Percentiles rank a stretch among this genome's conserved stretches.
Evolutionary conservation across 1,140 invertebrate genomes (phyloP).

Genomic region (Drosophila pseudoobscura): DNA sequence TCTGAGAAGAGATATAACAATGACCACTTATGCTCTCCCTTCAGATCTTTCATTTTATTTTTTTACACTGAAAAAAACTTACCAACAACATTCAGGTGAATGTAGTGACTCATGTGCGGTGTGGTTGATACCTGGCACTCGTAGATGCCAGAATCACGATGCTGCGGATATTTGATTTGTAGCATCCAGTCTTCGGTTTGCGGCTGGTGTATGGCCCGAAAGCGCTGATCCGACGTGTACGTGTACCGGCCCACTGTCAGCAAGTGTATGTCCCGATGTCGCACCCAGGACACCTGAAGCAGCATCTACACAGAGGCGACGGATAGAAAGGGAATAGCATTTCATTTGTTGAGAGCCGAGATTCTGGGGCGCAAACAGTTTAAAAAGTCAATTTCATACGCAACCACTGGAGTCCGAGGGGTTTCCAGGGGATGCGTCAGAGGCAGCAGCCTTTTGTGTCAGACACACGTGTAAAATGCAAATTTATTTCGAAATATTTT

Average conservation of each 20-base stretch:
- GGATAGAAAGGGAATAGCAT: slow-evolving; percentile 15
- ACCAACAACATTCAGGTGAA: slow-evolving; percentile 94
- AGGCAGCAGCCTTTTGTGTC: slow-evolving; percentile 27
- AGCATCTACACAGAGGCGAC: slow-evolving; percentile 85
- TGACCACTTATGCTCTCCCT: too few relatives aligned
- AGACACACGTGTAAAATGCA: slow-evolving; percentile 65
- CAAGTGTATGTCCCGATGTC: slow-evolving; percentile 93
- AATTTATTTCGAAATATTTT: slow-evolving; percentile 68
- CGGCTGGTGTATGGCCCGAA: slow-evolving; percentile 92
- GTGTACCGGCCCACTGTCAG: slow-evolving; percentile 95
- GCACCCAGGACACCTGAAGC: slow-evolving; percentile 94
- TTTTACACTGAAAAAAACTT: slow-evolving; percentile 80
- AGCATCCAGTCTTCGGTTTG: slow-evolving; percentile 95
- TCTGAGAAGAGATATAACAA: too few relatives aligned
- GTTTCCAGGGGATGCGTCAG: background rate
- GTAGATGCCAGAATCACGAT: slow-evolving; percentile 92
- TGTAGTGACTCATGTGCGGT: slow-evolving; percentile 93
- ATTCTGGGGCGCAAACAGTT: slow-evolving; percentile 67
- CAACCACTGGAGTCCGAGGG: slow-evolving; percentile 20
- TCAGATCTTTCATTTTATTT: too few relatives aligned
- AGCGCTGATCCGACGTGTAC: slow-evolving; percentile 95
- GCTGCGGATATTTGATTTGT: slow-evolving; percentile 92
- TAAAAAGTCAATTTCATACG: slow-evolving; percentile 72
- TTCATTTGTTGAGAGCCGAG: slow-evolving; percentile 55
- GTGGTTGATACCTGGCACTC: slow-evolving; percentile 96